Evolutionary conservation across 1,140 invertebrate species (phyloP).

Genomic region (Drosophila simulans): DNA sequence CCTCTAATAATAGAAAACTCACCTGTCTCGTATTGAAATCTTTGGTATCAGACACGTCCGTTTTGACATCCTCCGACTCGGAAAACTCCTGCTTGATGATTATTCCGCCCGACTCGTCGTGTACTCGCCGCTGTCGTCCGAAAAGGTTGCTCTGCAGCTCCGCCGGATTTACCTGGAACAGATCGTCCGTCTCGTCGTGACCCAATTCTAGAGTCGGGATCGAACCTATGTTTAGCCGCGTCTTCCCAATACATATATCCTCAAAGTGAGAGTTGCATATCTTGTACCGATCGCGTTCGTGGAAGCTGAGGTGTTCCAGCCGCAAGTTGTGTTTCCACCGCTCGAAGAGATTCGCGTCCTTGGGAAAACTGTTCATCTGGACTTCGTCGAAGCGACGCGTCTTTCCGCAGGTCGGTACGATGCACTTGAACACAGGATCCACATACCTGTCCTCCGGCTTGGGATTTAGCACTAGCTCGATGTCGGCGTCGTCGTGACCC

Average conservation of each 20-base stretch:
- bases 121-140: slow-evolving; percentile 55
- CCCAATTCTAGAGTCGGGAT: slow-evolving; percentile 74
- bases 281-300: slow-evolving; percentile 77
- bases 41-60: slow-evolving; percentile 13
- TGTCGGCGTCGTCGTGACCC: slow-evolving; percentile 67
- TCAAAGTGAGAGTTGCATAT: slow-evolving; percentile 81
- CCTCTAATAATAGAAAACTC: not conserved
- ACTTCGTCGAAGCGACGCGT: slow-evolving; percentile 77
- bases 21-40: slow-evolving; percentile 41
- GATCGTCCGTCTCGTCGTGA: slow-evolving; percentile 67
- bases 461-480: slow-evolving; percentile 69
- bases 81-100: slow-evolving; percentile 50
- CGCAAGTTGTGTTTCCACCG: slow-evolving; percentile 75
- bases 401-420: slow-evolving; percentile 78
- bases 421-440: slow-evolving; percentile 74
- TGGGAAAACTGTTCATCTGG: slow-evolving; percentile 82
- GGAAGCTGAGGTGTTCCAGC: slow-evolving; percentile 67
- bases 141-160: slow-evolving; percentile 72
- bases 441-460: slow-evolving; percentile 68
- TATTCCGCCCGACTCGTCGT: slow-evolving; percentile 5
- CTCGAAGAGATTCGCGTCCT: slow-evolving; percentile 61
- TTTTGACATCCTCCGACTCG: slow-evolving; percentile 41
- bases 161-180: slow-evolving; percentile 68
- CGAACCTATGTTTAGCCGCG: slow-evolving; percentile 67
- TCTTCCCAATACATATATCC: slow-evolving; percentile 77